phyloP scores from a whole-genome alignment of 2,113 vertebrate genomes.

The Pluvianellus socialis region DNA sequence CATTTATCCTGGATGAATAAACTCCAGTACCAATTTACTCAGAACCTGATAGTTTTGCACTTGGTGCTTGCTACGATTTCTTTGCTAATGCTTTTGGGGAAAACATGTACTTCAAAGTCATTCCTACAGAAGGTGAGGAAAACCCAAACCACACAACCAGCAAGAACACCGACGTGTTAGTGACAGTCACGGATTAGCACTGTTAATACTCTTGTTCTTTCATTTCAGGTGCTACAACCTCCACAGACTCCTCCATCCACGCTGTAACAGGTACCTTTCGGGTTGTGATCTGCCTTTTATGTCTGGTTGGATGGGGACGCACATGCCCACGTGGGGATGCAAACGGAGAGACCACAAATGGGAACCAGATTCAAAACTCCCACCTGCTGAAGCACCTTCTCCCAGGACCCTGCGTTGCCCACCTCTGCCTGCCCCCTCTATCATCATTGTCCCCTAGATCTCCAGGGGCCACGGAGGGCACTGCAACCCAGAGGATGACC shows the following conservation, averaged over 20 bases:
- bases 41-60: not conserved
- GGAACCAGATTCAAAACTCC: not conserved
- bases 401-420: not conserved
- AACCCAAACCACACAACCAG: not conserved
- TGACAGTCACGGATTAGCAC: not conserved
- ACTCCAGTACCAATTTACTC: not conserved
- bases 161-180: accelerated
- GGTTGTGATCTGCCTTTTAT: not conserved
- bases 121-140: not conserved
- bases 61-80: not conserved
- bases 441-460: not conserved
- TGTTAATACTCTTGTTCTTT: not conserved
- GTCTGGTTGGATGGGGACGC: not conserved
- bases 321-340: accelerated
- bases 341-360: not conserved
- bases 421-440: not conserved
- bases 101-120: not conserved
- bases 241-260: not conserved
- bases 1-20: not conserved
- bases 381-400: not conserved
- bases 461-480: not conserved
- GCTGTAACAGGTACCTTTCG: constrained; percentile 7
- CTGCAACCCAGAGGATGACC: not conserved
- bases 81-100: not conserved
- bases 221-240: constrained; percentile 7